A percentile compares a stretch with the other conserved stretches of the same genome.
Evolutionary conservation across 2,113 vertebrate genomes (phyloP).

Genomic region (Eleginops maclovinus): DNA sequence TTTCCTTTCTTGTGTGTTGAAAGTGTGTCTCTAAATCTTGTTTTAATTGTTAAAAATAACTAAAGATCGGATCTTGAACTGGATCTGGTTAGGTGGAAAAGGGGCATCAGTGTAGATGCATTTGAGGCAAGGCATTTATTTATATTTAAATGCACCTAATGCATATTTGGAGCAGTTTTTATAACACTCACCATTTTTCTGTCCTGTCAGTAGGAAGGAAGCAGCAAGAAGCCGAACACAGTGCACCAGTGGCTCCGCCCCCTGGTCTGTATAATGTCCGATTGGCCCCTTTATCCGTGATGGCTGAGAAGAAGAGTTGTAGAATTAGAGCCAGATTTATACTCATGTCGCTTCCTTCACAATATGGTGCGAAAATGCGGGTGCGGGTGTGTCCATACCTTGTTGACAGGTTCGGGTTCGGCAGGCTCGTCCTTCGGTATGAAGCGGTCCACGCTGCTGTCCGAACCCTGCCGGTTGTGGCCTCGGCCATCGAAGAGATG

Average conservation of each 20-base stretch:
- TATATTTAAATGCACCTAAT: not conserved
- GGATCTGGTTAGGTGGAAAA: no score
- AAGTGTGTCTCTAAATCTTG: not conserved
- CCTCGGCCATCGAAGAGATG: slow-evolving; percentile 87
- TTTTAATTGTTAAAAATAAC: no score
- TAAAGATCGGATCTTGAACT: no score
- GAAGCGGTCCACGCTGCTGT: slow-evolving; percentile 90
- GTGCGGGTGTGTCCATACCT: slow-evolving; percentile 78
- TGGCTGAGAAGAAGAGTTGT: slow-evolving; percentile 78
- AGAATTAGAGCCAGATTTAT: not conserved
- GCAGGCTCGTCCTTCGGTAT: slow-evolving; percentile 88
- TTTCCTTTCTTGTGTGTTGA: no score
- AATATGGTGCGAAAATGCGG: no score
- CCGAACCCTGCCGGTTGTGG: slow-evolving; percentile 92
- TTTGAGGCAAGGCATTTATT: no score
- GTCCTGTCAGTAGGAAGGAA: slow-evolving; percentile 93
- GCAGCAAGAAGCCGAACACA: slow-evolving; percentile 94
- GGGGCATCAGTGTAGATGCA: no score
- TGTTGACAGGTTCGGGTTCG: slow-evolving; percentile 90
- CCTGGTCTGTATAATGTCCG: slow-evolving; percentile 89
- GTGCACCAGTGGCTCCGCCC: slow-evolving; percentile 90
- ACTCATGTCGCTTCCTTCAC: not conserved
- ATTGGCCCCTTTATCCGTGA: slow-evolving; percentile 93
- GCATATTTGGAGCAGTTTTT: not conserved
- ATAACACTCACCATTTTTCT: slow-evolving; percentile 87